Evolutionary conservation across 2,888 invertebrate species (phyloP), one percentile per base, ranked within the genome.

Genomic region (Mythimna impura): DNA sequence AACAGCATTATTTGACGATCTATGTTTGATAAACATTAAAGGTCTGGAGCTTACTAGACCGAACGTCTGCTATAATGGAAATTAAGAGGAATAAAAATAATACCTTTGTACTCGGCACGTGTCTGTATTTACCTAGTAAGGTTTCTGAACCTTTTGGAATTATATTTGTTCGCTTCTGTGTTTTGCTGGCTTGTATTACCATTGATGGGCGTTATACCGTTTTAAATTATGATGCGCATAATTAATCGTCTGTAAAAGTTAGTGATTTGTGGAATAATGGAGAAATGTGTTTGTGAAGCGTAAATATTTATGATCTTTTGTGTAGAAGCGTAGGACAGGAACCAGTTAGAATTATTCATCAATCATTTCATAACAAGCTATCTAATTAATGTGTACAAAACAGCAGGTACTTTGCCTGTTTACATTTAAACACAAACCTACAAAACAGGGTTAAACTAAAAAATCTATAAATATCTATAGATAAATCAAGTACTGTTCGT

Each of bases 11-110:
- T 87, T 87, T 88, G 82, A 82, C 78, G 77, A 86, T 80, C 79
- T 67, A 72, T 88, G 88, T 88, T 87, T 89, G 85, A 83, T 86
- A 87, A 89, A 89, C 85, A 89, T 86, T 83, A 76, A 70, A 78
- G 71, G 65, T 63, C 47, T 73, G 67, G 70, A 70, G 78, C 81
- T 86, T 81, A 84, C 80, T 63, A 78, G 80, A 83, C 81, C 61
- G 79, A 79, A 74, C 63, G 82, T 81, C 85, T 79, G 63, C 78
- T 71, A 70, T 73, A 78, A 76, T 81, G 75, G 76, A 80, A 77
- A 82, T 82, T 69, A 79, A 70, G 71, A 78, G 74, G 60, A 81
- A 86, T 83, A 70, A 82, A 79, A 86, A 72, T 82, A 78, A 80
- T 82, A 65, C 34, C 62, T 71, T 67, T 34, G 54, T 75, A 69